phyloP scores from a whole-genome alignment of 2,797 vertebrate species.

The Antennarius maculatus region DNA sequence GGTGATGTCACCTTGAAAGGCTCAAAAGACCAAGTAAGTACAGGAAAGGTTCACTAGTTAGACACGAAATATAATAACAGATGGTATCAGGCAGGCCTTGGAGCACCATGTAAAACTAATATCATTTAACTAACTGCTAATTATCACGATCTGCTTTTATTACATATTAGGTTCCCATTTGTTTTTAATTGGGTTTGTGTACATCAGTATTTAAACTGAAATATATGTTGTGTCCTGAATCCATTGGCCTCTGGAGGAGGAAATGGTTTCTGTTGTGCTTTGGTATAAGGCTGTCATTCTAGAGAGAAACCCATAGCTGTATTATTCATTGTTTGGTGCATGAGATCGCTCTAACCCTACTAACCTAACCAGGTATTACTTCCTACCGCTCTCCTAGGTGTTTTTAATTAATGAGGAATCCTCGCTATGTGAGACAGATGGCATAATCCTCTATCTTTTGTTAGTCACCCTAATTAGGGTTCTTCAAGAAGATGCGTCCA shows the following conservation, averaged over 20 bases:
- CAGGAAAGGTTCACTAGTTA: too few relatives aligned
- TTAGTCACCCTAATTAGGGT: conserved; percentile 95
- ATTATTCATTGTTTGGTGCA: conserved; percentile 68
- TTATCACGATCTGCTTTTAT: too few relatives aligned
- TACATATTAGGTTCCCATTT: too few relatives aligned
- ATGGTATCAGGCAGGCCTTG: too few relatives aligned
- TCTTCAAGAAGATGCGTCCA: conserved; percentile 85
- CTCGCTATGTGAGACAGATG: conserved; percentile 89
- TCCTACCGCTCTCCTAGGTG: conserved; percentile 85
- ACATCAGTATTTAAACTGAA: too few relatives aligned
- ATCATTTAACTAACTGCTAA: too few relatives aligned
- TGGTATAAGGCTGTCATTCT: conserved; percentile 2
- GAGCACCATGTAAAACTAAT: too few relatives aligned
- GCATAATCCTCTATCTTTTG: conserved; percentile 87
- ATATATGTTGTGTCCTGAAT: too few relatives aligned
- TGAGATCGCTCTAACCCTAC: conserved; percentile 73
- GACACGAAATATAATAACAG: too few relatives aligned
- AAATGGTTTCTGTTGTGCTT: conserved; percentile 18
- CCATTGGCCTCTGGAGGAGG: conserved; percentile 8
- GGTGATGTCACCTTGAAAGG: too few relatives aligned
- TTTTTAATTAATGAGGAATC: conserved; percentile 91
- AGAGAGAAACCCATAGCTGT: conserved; percentile 45
- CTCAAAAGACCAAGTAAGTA: too few relatives aligned
- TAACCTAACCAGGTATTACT: conserved; percentile 78
- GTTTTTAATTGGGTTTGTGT: too few relatives aligned